Evolutionary conservation across 2,113 vertebrate genomes (phyloP).

Genomic region (Serranochromis macrocephalus): DNA sequence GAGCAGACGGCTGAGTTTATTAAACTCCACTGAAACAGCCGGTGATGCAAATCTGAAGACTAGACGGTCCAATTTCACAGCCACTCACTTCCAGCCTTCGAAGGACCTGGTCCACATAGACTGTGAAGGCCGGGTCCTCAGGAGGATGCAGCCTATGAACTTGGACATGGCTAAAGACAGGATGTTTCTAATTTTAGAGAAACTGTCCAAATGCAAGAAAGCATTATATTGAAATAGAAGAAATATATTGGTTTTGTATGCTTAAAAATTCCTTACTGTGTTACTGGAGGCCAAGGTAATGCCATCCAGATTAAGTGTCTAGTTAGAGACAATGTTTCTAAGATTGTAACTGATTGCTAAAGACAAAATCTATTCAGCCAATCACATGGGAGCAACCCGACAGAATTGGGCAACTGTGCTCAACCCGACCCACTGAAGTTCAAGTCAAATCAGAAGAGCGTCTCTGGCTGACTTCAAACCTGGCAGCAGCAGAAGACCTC

Average conservation of each 20-base stretch:
- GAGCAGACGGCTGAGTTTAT: neutral
- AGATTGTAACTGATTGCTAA: neutral
- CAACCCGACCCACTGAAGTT: neutral
- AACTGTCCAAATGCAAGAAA: neutral
- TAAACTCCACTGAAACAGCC: neutral
- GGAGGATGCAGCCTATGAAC: neutral
- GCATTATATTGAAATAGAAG: neutral
- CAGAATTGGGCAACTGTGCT: neutral
- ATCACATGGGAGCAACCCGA: neutral
- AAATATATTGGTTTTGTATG: neutral
- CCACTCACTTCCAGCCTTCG: neutral
- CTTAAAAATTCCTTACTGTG: neutral
- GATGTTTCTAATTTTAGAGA: neutral
- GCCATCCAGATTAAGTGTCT: neutral
- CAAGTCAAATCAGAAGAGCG: neutral
- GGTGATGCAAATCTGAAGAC: neutral
- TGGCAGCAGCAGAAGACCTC: neutral
- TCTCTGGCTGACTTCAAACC: neutral
- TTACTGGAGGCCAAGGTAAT: neutral
- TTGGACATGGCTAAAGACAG: neutral
- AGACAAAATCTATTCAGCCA: neutral
- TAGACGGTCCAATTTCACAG: neutral
- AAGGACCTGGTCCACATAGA: neutral
- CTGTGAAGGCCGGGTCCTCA: neutral
- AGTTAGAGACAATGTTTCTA: neutral